Conservation (phyloP, 2,113 vertebrate genomes). For the Prunella himalayana region DNA sequence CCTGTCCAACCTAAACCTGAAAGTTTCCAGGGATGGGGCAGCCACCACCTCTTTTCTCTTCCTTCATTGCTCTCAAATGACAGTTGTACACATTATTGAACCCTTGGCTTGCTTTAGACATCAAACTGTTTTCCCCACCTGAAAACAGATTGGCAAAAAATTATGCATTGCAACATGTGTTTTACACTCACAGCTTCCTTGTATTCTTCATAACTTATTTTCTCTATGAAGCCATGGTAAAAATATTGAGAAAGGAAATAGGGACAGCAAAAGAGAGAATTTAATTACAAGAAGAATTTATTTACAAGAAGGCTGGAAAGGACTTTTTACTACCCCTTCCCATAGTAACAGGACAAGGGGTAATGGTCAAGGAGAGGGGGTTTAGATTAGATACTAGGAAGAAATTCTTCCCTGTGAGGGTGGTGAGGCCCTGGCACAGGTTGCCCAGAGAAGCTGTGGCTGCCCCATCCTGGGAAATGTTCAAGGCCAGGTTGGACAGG, state of each 20-base stretch:
- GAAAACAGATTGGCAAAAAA: neutral
- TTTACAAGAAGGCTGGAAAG: neutral
- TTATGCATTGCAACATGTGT: neutral
- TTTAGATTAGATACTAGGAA: neutral
- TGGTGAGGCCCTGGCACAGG: neutral
- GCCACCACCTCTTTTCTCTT: neutral
- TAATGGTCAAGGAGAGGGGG: neutral
- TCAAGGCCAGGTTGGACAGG: accelerated
- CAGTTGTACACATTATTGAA: neutral
- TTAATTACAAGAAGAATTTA: neutral
- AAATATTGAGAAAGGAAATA: neutral
- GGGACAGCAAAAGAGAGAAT: neutral
- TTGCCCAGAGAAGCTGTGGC: neutral
- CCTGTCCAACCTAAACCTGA: neutral
- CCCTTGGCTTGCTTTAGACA: neutral
- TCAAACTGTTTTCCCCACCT: neutral
- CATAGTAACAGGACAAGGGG: neutral
- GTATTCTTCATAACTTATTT: neutral
- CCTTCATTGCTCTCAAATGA: neutral
- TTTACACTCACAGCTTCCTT: neutral
- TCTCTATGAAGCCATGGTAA: neutral
- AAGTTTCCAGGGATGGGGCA: neutral
- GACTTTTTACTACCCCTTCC: neutral
- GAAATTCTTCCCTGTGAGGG: neutral
- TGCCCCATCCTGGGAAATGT: neutral